Percentiles rank a stretch among this genome's conserved stretches.
Evolutionary conservation across 2,888 invertebrate species (phyloP).

Genomic region (Pseudococcus jackbeardsleyi): DNA sequence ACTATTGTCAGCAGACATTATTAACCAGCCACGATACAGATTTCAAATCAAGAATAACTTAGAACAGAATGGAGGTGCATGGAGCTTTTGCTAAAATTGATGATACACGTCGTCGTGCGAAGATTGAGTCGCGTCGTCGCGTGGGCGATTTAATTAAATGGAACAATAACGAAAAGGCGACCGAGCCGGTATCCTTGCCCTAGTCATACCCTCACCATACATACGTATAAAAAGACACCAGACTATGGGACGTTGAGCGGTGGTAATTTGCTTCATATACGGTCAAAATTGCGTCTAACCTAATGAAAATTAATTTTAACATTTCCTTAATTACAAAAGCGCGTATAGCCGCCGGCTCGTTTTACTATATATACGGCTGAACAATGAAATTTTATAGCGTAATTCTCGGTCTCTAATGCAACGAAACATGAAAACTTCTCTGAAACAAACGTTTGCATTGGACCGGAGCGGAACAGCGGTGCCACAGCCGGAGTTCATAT

Average conservation of each 20-base stretch:
- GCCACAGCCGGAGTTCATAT: not conserved
- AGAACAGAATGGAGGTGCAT: too few relatives aligned
- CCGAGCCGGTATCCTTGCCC: not conserved
- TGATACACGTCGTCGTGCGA: not conserved
- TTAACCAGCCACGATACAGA: too few relatives aligned
- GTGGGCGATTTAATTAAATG: slow-evolving; percentile 14
- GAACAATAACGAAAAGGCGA: not conserved
- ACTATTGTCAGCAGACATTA: not conserved
- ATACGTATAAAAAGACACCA: not conserved
- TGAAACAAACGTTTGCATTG: slow-evolving; percentile 20
- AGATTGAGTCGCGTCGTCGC: slow-evolving; percentile 17
- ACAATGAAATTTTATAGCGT: slow-evolving; percentile 47
- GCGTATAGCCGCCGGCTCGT: slow-evolving; percentile 26
- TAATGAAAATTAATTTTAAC: slow-evolving; percentile 55
- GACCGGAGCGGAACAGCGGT: not conserved
- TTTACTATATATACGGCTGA: not conserved
- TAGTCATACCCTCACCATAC: not conserved
- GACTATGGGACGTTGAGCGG: not conserved
- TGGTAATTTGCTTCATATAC: slow-evolving; percentile 41
- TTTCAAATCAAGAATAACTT: too few relatives aligned
- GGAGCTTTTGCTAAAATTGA: not conserved
- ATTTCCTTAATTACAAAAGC: slow-evolving; percentile 52
- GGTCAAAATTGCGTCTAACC: slow-evolving; percentile 53
- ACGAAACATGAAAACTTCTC: slow-evolving; percentile 35
- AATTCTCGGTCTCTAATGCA: slow-evolving; percentile 48